Evolutionary conservation across 2,888 invertebrate genomes (phyloP).

Genomic region (Hololepta plana): DNA sequence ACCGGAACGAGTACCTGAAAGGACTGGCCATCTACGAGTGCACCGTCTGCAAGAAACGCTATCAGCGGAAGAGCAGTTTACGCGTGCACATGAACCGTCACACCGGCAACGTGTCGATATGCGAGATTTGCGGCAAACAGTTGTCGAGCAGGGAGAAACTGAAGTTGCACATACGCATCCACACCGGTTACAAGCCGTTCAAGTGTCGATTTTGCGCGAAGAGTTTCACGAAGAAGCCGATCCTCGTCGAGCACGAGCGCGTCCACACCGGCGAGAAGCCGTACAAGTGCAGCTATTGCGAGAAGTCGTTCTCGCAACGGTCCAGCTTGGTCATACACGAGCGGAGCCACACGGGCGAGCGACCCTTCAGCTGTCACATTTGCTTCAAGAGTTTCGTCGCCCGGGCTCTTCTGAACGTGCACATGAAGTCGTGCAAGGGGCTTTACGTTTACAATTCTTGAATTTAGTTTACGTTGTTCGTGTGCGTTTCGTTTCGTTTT

Average conservation of each 20-base stretch:
- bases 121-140: slow-evolving; percentile 30
- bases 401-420: slow-evolving; percentile 41
- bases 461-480: too few relatives aligned
- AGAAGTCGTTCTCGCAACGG: slow-evolving; percentile 27
- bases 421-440: slow-evolving; percentile 39
- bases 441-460: too few relatives aligned
- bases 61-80: slow-evolving; percentile 25
- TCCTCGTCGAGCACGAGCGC: slow-evolving; percentile 21
- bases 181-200: slow-evolving; percentile 27
- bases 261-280: slow-evolving; percentile 24
- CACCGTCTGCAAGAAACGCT: slow-evolving; percentile 25
- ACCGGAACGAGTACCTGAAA: slow-evolving; percentile 20
- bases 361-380: slow-evolving; percentile 32
- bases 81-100: slow-evolving; percentile 29
- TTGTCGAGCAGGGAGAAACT: slow-evolving; percentile 25
- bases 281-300: slow-evolving; percentile 17
- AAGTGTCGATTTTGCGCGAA: slow-evolving; percentile 26
- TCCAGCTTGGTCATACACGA: slow-evolving; percentile 40
- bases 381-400: slow-evolving; percentile 29
- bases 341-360: slow-evolving; percentile 40
- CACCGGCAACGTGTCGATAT: slow-evolving; percentile 31
- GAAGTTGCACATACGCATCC: slow-evolving; percentile 5
- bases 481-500: too few relatives aligned
- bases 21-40: slow-evolving; percentile 21
- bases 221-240: slow-evolving; percentile 28